A percentile compares a stretch with the other conserved stretches of the same genome.
Evolutionary conservation across 2,797 vertebrate species (phyloP).

Genomic region (Pogonophryne albipinna): DNA sequence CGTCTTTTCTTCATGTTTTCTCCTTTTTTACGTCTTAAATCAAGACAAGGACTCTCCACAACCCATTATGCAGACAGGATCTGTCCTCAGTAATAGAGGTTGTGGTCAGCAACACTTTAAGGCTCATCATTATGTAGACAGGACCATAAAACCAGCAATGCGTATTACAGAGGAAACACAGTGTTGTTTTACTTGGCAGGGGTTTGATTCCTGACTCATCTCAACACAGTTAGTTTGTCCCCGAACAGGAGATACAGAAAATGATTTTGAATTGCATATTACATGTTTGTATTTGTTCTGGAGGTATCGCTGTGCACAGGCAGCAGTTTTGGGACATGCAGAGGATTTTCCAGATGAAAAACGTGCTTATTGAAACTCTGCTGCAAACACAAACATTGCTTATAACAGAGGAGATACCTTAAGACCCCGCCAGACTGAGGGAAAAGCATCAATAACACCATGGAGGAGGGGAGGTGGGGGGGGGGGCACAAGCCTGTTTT

Average conservation of each 20-base stretch:
- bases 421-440: conserved; percentile 30
- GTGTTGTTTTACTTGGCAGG: background rate
- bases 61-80: conserved; percentile 15
- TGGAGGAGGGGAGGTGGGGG: conserved; percentile 40
- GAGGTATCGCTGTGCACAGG: background rate
- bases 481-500: conserved; percentile 12
- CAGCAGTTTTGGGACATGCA: conserved; percentile 16
- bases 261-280: conserved; percentile 11
- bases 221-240: background rate
- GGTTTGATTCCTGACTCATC: too few species aligned
- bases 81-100: conserved; percentile 11
- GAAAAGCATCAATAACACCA: conserved; percentile 52
- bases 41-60: background rate
- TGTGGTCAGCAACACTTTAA: conserved; percentile 18
- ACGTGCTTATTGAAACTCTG: conserved; percentile 17
- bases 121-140: conserved; percentile 9
- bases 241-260: background rate
- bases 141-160: conserved; percentile 14
- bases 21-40: background rate
- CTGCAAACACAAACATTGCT: conserved; percentile 37
- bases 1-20: too few species aligned
- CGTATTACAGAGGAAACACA: background rate
- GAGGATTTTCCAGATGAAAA: conserved; percentile 24
- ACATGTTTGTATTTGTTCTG: conserved; percentile 22
- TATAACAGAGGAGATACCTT: conserved; percentile 28